Percentiles rank a stretch among this genome's conserved stretches.
Evolutionary conservation across 2,113 vertebrate species (phyloP).

Genomic region (Pelusios castaneus): DNA sequence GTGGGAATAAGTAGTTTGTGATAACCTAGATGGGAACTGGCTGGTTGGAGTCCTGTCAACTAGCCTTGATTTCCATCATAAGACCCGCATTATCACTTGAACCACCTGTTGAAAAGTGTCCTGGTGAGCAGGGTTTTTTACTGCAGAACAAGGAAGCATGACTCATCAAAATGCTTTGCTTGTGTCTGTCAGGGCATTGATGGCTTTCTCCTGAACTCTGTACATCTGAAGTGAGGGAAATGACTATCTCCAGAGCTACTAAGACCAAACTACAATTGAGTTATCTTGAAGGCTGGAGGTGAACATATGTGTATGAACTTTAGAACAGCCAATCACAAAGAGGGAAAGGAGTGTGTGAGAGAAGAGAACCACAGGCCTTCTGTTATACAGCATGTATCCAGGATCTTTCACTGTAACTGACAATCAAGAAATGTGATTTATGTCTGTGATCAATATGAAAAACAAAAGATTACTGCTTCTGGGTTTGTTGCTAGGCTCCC

Average conservation of each 20-base stretch:
- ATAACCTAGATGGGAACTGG: neutral
- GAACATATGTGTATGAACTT: neutral
- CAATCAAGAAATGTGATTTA: neutral
- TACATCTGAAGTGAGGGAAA: neutral
- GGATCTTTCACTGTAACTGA: neutral
- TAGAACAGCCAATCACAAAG: neutral
- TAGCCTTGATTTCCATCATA: neutral
- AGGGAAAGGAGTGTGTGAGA: neutral
- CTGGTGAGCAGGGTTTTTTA: neutral
- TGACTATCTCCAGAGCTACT: neutral
- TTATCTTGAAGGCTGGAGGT: neutral
- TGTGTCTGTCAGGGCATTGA: neutral
- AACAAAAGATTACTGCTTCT: neutral
- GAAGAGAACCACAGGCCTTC: neutral
- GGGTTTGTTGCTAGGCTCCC: neutral
- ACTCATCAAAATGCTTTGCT: neutral
- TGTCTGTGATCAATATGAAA: neutral
- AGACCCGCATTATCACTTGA: neutral
- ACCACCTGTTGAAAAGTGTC: neutral
- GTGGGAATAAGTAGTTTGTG: neutral
- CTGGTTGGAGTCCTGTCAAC: neutral
- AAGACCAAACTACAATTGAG: neutral
- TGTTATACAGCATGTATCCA: neutral
- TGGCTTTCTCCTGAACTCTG: neutral
- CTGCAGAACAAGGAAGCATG: neutral